A percentile compares a stretch with the other conserved stretches of the same genome.
Evolutionary conservation across 1,140 invertebrate genomes (phyloP).

Genomic region (Campoletis sonorensis): DNA sequence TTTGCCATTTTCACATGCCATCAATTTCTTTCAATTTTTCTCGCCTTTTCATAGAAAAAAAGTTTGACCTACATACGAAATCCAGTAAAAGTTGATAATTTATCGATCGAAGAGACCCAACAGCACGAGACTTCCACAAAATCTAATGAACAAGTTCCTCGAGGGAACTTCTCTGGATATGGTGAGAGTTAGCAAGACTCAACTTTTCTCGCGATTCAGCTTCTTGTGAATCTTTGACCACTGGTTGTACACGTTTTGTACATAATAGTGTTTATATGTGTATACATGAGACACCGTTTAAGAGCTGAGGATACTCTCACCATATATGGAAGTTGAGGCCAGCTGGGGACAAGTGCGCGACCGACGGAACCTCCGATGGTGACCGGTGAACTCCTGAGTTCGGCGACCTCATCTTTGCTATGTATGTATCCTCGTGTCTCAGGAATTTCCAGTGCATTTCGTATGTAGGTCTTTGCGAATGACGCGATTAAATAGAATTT

Average conservation of each 20-base stretch:
- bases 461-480: not conserved
- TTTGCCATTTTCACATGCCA: too few species aligned
- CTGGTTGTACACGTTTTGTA: not conserved
- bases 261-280: not conserved
- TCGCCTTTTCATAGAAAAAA: too few species aligned
- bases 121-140: too few species aligned
- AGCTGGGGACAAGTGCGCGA: constrained; percentile 70
- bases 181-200: not conserved
- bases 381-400: constrained; percentile 67
- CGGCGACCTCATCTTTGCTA: constrained; percentile 57
- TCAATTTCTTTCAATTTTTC: too few species aligned
- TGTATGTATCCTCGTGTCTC: not conserved
- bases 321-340: constrained; percentile 69
- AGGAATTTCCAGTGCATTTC: not conserved
- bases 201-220: not conserved
- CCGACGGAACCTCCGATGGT: constrained; percentile 59
- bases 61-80: too few species aligned
- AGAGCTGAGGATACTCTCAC: constrained; percentile 50
- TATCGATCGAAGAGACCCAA: too few species aligned
- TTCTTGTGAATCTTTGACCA: not conserved
- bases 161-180: not conserved
- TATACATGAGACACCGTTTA: not conserved
- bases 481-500: not conserved
- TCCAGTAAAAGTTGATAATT: too few species aligned
- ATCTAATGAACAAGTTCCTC: not conserved